Base-by-base conservation (phyloP, 2,797 vertebrate genomes). In the Propithecus perrieri region DNA sequence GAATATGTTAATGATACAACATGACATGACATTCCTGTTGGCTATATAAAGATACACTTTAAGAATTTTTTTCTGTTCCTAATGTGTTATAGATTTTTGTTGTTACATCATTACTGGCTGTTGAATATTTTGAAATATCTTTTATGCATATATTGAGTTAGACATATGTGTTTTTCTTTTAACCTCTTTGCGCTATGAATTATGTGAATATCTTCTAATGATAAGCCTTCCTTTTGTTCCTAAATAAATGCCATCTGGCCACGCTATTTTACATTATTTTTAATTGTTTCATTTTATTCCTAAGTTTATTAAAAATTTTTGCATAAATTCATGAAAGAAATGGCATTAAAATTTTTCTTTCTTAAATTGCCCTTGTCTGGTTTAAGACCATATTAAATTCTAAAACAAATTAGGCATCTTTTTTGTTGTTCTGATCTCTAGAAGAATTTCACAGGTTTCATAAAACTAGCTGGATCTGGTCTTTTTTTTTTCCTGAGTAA, bases 281-380 rank as follows among this genome's bases (percentile, higher is more conserved):
- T 24, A 86, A 76, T 89, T 67, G 46, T 85, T 88, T 80, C 69
- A 85, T 75, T 85, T 87, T 81, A 76, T 28, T 76, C 24, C 46
- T 57, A 95, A 53, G 43, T 35, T 80, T 93, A 35, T 57, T 63
- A 75, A 95, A 22, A 53, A 74, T 84, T 94, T 89, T 94, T 74
- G 1, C 7, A 90, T 86, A 24, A 79, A 7, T 87, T 79, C 83
- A 61, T 55, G 35, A 80, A 75, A 95, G 15, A 95, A 69, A 85
- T 72, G 63, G 26, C 22, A 80, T 89, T 80, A 69, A 78, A 75
- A 9, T 35, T 76, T 67, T 79, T 50, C 46, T 90, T 90, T 91
- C 38, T 86, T 30, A 63, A 50, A 87, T 50, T 72, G 18, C 2
- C 4, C 7, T 91, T 30, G 3, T 78, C 50, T 61, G 17, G n/a